Evolutionary conservation across 2,113 vertebrate genomes (phyloP).

Genomic region (Bothrops jararaca): DNA sequence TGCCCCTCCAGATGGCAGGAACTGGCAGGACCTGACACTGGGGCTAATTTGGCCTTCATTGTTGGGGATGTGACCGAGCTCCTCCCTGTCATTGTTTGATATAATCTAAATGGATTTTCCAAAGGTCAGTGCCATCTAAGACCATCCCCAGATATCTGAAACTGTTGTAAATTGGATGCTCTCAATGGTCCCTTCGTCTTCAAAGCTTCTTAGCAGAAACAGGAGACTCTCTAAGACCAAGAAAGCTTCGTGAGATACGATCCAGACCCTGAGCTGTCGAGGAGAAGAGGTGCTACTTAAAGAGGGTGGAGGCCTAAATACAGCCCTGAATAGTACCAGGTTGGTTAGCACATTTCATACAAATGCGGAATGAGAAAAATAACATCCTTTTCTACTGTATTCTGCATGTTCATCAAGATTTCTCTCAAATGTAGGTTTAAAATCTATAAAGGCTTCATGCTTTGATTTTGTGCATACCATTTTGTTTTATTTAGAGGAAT

Average conservation of each 20-base stretch:
- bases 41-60: too few species aligned
- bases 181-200: background rate
- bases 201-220: background rate
- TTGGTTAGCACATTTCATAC: background rate
- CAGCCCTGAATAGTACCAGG: background rate
- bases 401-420: background rate
- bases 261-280: background rate
- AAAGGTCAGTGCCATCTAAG: fast-evolving
- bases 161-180: background rate
- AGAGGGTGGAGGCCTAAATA: background rate
- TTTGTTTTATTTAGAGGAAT: background rate
- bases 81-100: background rate
- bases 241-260: background rate
- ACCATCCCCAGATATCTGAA: background rate
- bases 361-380: background rate
- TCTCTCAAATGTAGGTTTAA: background rate
- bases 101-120: background rate
- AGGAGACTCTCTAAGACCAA: background rate
- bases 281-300: background rate
- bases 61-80: too few species aligned
- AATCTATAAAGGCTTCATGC: background rate
- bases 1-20: too few species aligned
- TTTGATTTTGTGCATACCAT: background rate
- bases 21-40: too few species aligned
- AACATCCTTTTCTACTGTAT: background rate